Evolutionary conservation across 2,888 invertebrate species (phyloP), one percentile per base, ranked within the genome.

Genomic region (Rosalia funebris): DNA sequence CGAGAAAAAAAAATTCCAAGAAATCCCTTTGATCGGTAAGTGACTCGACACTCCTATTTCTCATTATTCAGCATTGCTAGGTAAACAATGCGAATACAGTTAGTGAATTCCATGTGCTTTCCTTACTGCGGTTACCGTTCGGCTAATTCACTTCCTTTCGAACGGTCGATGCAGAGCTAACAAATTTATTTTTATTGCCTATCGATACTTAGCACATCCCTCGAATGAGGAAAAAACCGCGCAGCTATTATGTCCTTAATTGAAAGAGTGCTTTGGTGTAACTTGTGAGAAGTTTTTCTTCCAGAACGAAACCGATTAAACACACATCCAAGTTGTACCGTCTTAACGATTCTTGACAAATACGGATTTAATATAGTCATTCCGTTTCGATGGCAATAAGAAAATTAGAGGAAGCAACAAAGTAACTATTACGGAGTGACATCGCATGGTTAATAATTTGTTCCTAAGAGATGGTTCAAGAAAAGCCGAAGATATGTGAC

Each of bases 301-400:
- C 32, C 34, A 34, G 17, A n/a, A n/a, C 46, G 32, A 47, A 34
- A 14, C 15, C 32, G 25, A 15, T 46, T 31, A 47, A 47, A 15
- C 31, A 34, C 46, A 47, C 41, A 41, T 47, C 32, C 5, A 47
- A 11, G 46, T 16, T 11, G 34, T 47, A 34, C 46, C 14, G 34
- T 34, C 32, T 1, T 48, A 48, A 48, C 20, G 36, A 12, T 34
- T 11, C 7, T 48, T 19, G 17, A 11, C 48, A 36, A 36, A 48
- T 44, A 48, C 11, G 37, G 48, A 36, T 16, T 36, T 37, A 37
- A 48, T 48, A 48, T 36, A 48, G 48, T 37, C 48, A 37, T 48
- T 48, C 12, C 19, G 19, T 48, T 48, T 36, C 48, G 34, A 11
- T 19, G 34, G 2, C 17, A 10, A 48, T 37, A 20, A 48, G 19